Evolutionary conservation across 2,797 vertebrate species (phyloP).

Genomic region (Microhierax caerulescens): DNA sequence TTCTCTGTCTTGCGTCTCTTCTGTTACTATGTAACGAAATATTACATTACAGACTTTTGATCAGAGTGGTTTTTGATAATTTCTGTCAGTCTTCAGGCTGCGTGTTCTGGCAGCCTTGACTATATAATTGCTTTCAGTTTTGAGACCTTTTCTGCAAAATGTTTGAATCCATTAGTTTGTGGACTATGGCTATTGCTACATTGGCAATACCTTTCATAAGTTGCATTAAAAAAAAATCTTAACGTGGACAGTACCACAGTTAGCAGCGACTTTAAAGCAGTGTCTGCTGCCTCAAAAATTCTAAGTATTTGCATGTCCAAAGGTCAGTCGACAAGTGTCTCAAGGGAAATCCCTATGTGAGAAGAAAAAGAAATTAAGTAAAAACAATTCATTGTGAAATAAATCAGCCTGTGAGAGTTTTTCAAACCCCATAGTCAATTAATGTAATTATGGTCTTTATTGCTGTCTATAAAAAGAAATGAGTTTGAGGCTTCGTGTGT

Average conservation of each 20-base stretch:
- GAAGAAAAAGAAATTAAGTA: background rate
- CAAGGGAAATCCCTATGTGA: background rate
- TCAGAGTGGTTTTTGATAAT: background rate
- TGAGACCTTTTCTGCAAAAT: background rate
- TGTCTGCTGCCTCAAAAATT: background rate
- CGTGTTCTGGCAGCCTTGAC: accelerated
- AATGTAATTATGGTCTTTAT: background rate
- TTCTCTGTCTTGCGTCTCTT: background rate
- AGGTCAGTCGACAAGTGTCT: background rate
- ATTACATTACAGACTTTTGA: background rate
- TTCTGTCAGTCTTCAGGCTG: background rate
- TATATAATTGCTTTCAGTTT: background rate
- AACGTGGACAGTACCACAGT: background rate
- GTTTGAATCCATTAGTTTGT: background rate
- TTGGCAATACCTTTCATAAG: background rate
- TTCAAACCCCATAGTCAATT: background rate
- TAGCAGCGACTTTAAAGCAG: background rate
- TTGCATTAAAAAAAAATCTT: background rate
- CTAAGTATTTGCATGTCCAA: background rate
- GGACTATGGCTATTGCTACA: background rate
- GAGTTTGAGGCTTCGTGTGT: background rate
- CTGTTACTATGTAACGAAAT: background rate
- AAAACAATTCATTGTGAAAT: background rate
- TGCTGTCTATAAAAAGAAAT: background rate
- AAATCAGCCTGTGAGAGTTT: background rate